A percentile compares a stretch with the other conserved stretches of the same genome.
These are phyloP conservation scores for Drosophila paulistorum DNA, from an alignment of 1,140 invertebrate genomes.

Conservation along the genomic window DNA sequence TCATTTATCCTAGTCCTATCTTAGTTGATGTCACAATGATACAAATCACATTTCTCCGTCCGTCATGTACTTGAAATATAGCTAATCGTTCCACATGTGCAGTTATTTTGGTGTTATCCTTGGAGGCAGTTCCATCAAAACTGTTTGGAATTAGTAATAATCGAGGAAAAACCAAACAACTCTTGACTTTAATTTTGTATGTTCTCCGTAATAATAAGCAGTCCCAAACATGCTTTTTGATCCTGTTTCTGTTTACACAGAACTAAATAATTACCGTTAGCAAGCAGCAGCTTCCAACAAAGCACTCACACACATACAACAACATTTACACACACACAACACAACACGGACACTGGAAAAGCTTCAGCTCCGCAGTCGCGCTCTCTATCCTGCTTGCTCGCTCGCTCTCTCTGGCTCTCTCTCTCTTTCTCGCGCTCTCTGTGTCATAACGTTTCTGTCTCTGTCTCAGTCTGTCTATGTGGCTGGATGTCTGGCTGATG, in stretches of 20 bases:
- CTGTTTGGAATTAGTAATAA: too few species aligned
- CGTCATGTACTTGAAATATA: too few species aligned
- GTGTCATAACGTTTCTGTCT: too few species aligned
- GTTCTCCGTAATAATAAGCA: background rate
- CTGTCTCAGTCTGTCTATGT: background rate
- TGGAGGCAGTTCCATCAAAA: too few species aligned
- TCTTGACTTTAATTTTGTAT: too few species aligned
- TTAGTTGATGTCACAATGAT: too few species aligned
- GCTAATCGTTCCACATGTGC: too few species aligned
- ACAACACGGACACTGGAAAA: background rate
- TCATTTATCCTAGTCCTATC: too few species aligned
- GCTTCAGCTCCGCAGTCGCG: constrained; percentile 9
- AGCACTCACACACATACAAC: background rate
- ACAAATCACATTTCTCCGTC: too few species aligned
- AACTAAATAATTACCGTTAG: constrained; percentile 11
- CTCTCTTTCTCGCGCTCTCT: background rate
- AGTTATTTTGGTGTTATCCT: too few species aligned
- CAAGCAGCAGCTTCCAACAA: constrained; percentile 4
- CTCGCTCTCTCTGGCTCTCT: background rate
- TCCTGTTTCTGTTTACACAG: constrained; percentile 10
- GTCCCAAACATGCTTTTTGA: background rate
- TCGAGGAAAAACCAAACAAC: too few species aligned
- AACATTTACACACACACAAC: background rate
- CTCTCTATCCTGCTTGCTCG: background rate
- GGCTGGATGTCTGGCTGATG: constrained; percentile 20